Evolutionary conservation across 2,888 invertebrate species (phyloP).

Genomic region (Cheilosia urbana): DNA sequence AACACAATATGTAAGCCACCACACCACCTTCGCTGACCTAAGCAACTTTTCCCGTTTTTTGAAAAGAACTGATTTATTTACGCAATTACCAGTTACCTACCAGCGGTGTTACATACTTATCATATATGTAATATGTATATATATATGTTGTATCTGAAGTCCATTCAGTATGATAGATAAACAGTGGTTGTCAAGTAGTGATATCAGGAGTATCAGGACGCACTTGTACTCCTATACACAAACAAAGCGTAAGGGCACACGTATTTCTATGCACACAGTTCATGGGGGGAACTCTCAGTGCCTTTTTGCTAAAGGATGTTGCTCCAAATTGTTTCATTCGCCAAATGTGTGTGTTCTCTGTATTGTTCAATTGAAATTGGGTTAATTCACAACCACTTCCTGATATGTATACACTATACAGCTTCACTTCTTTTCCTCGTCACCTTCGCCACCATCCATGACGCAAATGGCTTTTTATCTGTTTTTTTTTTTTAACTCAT

Average conservation of each 20-base stretch:
- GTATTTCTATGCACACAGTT: slow-evolving; percentile 7
- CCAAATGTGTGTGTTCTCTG: slow-evolving; percentile 19
- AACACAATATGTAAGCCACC: too few relatives aligned
- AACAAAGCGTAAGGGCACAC: slow-evolving; percentile 7
- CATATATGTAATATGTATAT: neutral
- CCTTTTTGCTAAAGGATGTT: slow-evolving; percentile 55
- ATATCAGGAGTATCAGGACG: slow-evolving; percentile 1
- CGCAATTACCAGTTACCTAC: too few relatives aligned
- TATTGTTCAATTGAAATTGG: slow-evolving; percentile 49
- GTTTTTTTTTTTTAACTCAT: slow-evolving; percentile 23
- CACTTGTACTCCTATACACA: neutral
- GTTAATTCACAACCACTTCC: slow-evolving; percentile 71
- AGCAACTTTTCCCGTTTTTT: too few relatives aligned
- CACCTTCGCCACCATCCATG: slow-evolving; percentile 26
- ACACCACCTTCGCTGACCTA: too few relatives aligned
- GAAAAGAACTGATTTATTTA: too few relatives aligned
- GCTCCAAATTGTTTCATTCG: slow-evolving; percentile 58
- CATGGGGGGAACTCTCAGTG: slow-evolving; percentile 34
- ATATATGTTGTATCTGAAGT: slow-evolving; percentile 16
- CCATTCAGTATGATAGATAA: slow-evolving; percentile 31
- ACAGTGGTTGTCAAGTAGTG: slow-evolving; percentile 41
- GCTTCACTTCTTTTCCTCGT: slow-evolving; percentile 19
- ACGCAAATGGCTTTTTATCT: slow-evolving; percentile 34
- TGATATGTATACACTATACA: slow-evolving; percentile 25
- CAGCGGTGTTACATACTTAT: too few relatives aligned